Evolutionary conservation across 2,888 invertebrate genomes (phyloP).

Genomic region (Drosophila heteroneura): DNA sequence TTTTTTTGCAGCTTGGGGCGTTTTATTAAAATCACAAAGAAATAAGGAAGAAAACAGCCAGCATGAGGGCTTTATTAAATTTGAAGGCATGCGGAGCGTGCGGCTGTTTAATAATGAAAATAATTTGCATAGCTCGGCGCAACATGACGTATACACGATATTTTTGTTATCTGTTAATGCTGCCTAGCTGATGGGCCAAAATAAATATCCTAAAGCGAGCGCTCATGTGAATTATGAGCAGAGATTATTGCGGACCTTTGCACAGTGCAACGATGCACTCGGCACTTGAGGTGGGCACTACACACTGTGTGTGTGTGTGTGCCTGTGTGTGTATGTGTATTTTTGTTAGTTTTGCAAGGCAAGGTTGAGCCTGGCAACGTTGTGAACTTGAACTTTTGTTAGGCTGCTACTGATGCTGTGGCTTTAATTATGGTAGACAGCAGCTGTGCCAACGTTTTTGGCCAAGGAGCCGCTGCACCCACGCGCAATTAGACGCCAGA

Average conservation of each 20-base stretch:
- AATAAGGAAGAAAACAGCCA: constrained; percentile 1
- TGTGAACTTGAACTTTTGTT: constrained; percentile 65
- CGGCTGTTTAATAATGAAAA: constrained; percentile 48
- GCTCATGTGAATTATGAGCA: constrained; percentile 21
- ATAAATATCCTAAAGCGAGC: constrained; percentile 25
- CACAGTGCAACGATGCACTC: constrained; percentile 33
- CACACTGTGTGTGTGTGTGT: neutral
- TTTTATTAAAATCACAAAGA: constrained; percentile 2
- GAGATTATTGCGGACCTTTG: constrained; percentile 30
- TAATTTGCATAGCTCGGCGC: constrained; percentile 50
- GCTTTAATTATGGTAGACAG: constrained; percentile 62
- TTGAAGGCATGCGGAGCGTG: constrained; percentile 22
- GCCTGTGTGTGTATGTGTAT: constrained; percentile 25
- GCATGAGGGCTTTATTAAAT: constrained; percentile 39
- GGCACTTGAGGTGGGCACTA: constrained; percentile 42
- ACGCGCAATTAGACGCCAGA: constrained; percentile 49
- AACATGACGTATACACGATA: constrained; percentile 58
- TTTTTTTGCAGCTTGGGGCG: neutral
- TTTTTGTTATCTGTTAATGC: neutral
- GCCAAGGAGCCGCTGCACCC: constrained; percentile 36
- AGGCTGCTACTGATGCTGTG: constrained; percentile 21
- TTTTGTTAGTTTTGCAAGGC: constrained; percentile 29
- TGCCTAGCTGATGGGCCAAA: constrained; percentile 6
- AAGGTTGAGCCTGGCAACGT: constrained; percentile 46
- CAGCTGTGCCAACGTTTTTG: constrained; percentile 36